Evolutionary conservation across 1,140 invertebrate species (phyloP), one percentile per base, ranked within the genome.

Genomic region (Teleopsis dalmanni): DNA sequence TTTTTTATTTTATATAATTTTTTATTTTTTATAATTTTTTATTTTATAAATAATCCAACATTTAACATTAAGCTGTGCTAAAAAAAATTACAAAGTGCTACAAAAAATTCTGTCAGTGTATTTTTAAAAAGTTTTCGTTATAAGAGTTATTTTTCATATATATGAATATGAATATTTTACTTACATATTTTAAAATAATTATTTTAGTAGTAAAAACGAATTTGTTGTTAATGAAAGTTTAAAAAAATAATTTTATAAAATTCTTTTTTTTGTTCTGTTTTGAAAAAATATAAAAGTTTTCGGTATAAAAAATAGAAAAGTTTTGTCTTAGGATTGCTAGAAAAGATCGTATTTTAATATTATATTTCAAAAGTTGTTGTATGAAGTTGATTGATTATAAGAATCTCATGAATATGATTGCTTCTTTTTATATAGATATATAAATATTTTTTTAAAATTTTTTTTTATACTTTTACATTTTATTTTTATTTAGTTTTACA

Each of bases 291-390:
- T 62, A 64, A 64, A 63, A 64, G 58, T 63, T 63, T 47, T 62
- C 59, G 62, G 62, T 64, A 64, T 64, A 64, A 65, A 64, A 64
- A 64, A 64, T 64, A 64, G 61, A 64, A 64, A 63, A 64, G 58
- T 64, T 64, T 64, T 62, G 60, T 58, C 60, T 62, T 57, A 62
- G 63, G 63, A 51, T 62, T 62, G 60, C 60, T 62, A 57, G 58
- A 62, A 62, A 57, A 62, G 56, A 62, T 60, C 62, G n/a, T 31
- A n/a, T 9, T 31, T 31, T 31, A 31, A 9, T 31, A 31, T 31
- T 31, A 31, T 31, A 31, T 31, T 9, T 31, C n/a, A 31, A 9
- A 31, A 9, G n/a, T 8, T 31, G n/a, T n/a, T n/a, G n/a, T n/a
- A n/a, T n/a, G n/a, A n/a, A n/a, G n/a, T n/a, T n/a, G n/a, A n/a